phyloP scores from a whole-genome alignment of 2,888 invertebrate species.

The Spisula subtruncata region DNA sequence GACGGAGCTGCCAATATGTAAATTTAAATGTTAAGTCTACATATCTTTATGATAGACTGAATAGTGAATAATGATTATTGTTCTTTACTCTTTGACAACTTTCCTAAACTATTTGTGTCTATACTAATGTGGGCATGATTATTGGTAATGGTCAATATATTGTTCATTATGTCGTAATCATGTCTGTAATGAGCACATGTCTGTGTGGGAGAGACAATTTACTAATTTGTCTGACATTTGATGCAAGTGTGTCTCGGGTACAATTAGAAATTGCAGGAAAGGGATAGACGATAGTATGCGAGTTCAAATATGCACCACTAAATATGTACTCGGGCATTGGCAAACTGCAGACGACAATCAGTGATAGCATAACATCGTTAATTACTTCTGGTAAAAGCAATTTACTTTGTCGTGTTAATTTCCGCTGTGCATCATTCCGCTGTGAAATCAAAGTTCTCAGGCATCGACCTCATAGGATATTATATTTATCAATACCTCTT shows the following conservation, averaged over 20 bases:
- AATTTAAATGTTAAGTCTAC: no score
- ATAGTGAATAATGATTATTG: no score
- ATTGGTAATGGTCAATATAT: neutral
- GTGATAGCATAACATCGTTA: neutral
- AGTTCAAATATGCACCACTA: neutral
- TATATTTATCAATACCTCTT: neutral
- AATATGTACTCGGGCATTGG: neutral
- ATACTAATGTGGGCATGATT: neutral
- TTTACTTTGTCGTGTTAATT: neutral
- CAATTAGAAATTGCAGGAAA: neutral
- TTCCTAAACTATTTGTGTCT: no score
- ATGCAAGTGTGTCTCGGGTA: neutral
- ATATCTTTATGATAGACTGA: no score
- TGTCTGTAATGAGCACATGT: neutral
- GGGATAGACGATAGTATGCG: neutral
- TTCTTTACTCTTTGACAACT: no score
- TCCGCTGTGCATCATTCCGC: neutral
- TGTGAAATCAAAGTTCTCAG: neutral
- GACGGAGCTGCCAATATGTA: no score
- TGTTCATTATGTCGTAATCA: neutral
- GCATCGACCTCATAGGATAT: neutral
- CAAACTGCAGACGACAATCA: neutral
- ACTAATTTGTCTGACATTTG: neutral
- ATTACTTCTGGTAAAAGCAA: conserved; percentile 21
- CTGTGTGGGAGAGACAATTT: neutral